Evolutionary conservation across 2,888 invertebrate species (phyloP).

Genomic region (Patella depressa): DNA sequence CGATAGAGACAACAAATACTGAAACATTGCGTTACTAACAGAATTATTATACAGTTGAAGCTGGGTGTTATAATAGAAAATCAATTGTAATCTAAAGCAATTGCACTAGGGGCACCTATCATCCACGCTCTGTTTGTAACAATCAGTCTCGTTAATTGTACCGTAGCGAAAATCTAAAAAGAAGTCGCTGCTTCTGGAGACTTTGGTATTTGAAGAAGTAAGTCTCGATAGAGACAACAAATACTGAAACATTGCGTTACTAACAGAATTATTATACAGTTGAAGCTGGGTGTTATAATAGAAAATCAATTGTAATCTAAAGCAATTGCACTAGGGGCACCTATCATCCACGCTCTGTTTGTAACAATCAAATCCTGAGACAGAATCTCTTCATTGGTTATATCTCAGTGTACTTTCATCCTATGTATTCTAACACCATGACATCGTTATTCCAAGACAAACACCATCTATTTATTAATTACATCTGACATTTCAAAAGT

Average conservation of each 20-base stretch:
- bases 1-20: not conserved
- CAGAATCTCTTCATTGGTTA: no score
- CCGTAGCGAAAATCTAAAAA: no score
- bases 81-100: not conserved
- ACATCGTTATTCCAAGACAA: no score
- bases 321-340: not conserved
- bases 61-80: not conserved
- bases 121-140: conserved; percentile 4
- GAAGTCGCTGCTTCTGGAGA: no score
- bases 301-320: conserved; percentile 6
- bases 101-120: conserved; percentile 3
- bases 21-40: not conserved
- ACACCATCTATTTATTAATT: no score
- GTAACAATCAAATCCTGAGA: not conserved
- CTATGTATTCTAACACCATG: no score
- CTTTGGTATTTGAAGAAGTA: not conserved
- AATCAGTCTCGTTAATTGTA: no score
- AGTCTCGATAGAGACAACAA: not conserved
- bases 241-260: conserved; percentile 1
- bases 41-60: not conserved
- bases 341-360: conserved; percentile 10
- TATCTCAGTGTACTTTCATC: no score
- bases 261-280: not conserved
- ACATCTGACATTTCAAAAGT: no score
- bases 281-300: not conserved